These are phyloP conservation scores for Salticus scenicus DNA, from an alignment of 2,888 invertebrate species.

Conservation along the genomic window DNA sequence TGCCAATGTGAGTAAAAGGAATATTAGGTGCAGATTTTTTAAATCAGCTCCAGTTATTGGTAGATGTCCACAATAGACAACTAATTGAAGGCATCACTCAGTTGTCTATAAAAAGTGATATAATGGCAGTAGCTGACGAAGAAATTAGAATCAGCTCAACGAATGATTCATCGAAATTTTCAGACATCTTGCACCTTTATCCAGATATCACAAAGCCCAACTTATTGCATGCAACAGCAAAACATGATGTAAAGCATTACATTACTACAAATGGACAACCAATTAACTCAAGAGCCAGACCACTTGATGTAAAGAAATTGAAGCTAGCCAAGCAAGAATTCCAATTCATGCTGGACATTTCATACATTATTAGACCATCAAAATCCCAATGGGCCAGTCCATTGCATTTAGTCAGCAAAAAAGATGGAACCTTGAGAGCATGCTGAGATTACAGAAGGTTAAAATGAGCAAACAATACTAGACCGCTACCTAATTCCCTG, in stretches of 20 bases:
- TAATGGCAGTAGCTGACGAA: neutral
- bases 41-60: neutral
- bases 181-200: neutral
- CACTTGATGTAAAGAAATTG: neutral
- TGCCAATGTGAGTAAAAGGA: too few relatives aligned
- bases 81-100: neutral
- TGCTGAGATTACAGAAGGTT: too few relatives aligned
- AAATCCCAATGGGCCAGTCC: too few relatives aligned
- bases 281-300: neutral
- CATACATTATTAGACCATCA: too few relatives aligned
- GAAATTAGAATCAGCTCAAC: neutral
- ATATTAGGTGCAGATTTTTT: neutral
- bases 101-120: neutral
- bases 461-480: too few relatives aligned
- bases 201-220: neutral
- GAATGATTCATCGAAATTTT: neutral
- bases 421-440: too few relatives aligned
- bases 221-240: neutral
- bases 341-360: too few relatives aligned
- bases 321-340: neutral
- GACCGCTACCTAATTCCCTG: too few relatives aligned
- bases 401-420: too few relatives aligned
- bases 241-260: constrained; percentile 1
- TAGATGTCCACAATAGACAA: neutral
- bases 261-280: constrained; percentile 2